These are phyloP conservation scores for Nothocercus julius DNA, from an alignment of 2,113 vertebrate species.

Conservation along the genomic window DNA sequence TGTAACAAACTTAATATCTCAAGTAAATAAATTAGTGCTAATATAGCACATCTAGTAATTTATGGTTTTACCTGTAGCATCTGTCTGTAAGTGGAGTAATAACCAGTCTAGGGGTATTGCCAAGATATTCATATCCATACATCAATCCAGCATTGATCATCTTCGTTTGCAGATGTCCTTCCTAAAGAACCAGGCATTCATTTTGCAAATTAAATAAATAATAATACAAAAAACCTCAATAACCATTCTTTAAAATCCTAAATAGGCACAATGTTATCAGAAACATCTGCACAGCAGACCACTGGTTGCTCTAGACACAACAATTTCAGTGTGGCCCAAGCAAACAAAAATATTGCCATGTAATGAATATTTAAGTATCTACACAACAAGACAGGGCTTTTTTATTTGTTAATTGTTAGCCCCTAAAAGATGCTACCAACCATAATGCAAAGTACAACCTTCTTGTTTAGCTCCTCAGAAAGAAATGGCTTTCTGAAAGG, in stretches of 20 bases:
- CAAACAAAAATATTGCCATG: neutral
- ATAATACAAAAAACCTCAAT: neutral
- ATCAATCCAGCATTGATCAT: conserved; percentile 93
- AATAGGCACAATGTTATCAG: neutral
- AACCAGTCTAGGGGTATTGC: conserved; percentile 88
- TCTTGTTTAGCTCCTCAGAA: neutral
- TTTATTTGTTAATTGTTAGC: neutral
- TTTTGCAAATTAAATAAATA: neutral
- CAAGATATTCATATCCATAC: conserved; percentile 92
- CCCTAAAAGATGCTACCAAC: neutral
- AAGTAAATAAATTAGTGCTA: neutral
- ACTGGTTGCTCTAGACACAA: neutral
- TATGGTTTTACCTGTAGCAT: conserved; percentile 88
- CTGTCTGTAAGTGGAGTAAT: conserved; percentile 92
- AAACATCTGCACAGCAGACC: neutral
- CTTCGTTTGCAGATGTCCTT: conserved; percentile 88
- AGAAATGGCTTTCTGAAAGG: neutral
- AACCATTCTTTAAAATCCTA: neutral
- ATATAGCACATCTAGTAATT: neutral
- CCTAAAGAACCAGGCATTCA: conserved; percentile 67
- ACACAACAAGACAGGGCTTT: neutral
- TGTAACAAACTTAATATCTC: neutral
- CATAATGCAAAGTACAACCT: neutral
- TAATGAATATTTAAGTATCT: neutral
- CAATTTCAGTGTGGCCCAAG: neutral